Evolutionary conservation across 1,140 invertebrate species (phyloP).

Genomic region (Eubasilissa regina): DNA sequence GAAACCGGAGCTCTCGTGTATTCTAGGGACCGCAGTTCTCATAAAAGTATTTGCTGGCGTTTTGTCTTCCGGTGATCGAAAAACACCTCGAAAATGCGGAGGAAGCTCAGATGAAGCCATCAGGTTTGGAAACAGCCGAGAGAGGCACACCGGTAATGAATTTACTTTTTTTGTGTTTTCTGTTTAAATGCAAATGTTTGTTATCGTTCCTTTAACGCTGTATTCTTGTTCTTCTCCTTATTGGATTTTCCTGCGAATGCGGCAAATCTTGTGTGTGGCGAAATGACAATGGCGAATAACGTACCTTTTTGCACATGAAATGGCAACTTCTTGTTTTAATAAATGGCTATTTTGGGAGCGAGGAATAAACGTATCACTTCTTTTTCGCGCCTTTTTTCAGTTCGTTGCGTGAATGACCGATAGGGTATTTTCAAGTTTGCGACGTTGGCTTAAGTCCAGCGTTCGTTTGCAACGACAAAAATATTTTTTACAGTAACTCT

Average conservation of each 20-base stretch:
- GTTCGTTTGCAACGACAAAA: neutral
- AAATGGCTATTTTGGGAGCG: constrained; percentile 2
- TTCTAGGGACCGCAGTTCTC: too few relatives aligned
- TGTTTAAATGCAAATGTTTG: constrained; percentile 40
- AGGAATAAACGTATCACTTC: neutral
- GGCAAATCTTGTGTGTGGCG: constrained; percentile 33
- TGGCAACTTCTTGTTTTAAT: constrained; percentile 28
- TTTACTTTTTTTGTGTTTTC: constrained; percentile 24
- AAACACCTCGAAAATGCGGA: too few relatives aligned
- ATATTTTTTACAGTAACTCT: too few relatives aligned
- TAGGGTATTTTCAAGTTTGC: too few relatives aligned
- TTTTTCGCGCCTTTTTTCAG: too few relatives aligned
- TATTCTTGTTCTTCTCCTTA: constrained; percentile 12
- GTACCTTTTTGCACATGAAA: constrained; percentile 35
- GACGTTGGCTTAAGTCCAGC: too few relatives aligned
- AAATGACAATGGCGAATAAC: constrained; percentile 26
- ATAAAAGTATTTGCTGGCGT: too few relatives aligned
- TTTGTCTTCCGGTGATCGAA: neutral
- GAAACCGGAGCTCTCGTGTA: too few relatives aligned
- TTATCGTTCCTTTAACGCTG: neutral
- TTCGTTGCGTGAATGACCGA: too few relatives aligned
- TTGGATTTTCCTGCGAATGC: constrained; percentile 31
- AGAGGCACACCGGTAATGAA: constrained; percentile 29
- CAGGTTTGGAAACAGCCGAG: neutral
- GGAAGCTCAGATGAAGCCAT: too few relatives aligned